A percentile compares a stretch with the other conserved stretches of the same genome.
phyloP scores from a whole-genome alignment of 2,888 invertebrate genomes.

The Cremastinae sp. region DNA sequence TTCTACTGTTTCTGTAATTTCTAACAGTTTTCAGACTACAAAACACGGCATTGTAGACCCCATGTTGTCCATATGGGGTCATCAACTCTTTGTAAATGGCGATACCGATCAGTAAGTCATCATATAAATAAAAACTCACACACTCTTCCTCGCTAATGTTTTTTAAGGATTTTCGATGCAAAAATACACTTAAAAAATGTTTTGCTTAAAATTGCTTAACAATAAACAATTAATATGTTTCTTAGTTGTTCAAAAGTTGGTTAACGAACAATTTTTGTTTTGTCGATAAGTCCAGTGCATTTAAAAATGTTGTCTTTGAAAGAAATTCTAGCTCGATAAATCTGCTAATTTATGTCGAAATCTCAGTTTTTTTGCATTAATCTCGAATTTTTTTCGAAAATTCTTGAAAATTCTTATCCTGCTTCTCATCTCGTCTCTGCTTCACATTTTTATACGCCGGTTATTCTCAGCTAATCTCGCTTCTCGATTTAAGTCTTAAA shows the following conservation, averaged over 20 bases:
- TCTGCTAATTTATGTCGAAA: no score
- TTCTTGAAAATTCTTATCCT: not conserved
- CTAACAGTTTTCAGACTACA: constrained; percentile 83
- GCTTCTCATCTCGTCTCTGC: not conserved
- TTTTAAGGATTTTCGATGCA: constrained; percentile 15
- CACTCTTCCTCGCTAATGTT: constrained; percentile 38
- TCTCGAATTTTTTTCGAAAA: no score
- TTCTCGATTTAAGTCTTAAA: not conserved
- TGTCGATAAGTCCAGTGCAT: no score
- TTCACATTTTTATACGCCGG: constrained; percentile 6
- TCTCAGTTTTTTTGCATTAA: no score
- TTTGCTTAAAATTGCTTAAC: no score
- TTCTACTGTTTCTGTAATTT: constrained; percentile 78
- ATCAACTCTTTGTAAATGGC: constrained; percentile 98
- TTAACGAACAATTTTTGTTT: no score
- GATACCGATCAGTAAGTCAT: constrained; percentile 97
- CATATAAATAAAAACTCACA: constrained; percentile 70
- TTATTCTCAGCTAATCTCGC: not conserved
- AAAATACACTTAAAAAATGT: constrained; percentile 32
- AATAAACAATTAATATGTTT: no score
- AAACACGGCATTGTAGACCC: constrained; percentile 99
- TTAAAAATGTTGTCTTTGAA: no score
- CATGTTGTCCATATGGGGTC: constrained; percentile 99
- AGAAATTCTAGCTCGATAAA: no score
- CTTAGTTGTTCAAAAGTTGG: no score